Conservation (phyloP, 2,113 vertebrate species). For the Barnardius zonarius region DNA sequence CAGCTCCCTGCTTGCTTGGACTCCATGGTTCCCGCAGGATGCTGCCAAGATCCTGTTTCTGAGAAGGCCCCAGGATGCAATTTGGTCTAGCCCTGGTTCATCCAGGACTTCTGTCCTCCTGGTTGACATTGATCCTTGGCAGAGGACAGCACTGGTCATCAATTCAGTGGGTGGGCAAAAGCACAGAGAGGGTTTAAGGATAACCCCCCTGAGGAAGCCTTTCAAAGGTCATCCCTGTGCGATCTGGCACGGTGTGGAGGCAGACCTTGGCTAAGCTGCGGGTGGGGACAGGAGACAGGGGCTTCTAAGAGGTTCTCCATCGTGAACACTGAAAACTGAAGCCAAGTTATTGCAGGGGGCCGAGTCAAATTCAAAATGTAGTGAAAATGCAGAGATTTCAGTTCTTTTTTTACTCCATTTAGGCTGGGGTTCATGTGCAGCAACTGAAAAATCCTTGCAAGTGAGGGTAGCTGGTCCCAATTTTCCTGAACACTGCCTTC, state of each 20-base stretch:
- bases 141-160: background rate
- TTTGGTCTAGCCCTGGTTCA: background rate
- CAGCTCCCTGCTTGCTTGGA: background rate
- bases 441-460: background rate
- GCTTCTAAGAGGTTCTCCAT: background rate
- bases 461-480: background rate
- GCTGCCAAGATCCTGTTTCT: background rate
- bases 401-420: background rate
- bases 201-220: background rate
- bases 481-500: background rate
- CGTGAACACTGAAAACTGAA: background rate
- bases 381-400: background rate
- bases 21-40: background rate
- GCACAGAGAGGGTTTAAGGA: background rate
- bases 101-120: background rate
- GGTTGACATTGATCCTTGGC: background rate
- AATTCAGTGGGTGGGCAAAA: background rate
- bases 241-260: background rate
- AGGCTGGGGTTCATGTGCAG: background rate
- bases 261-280: background rate
- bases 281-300: background rate
- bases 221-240: background rate
- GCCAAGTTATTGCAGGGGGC: background rate
- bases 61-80: background rate
- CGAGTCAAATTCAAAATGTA: background rate